These are phyloP conservation scores for Xiphydria camelus DNA, from an alignment of 2,888 invertebrate genomes.

Conservation along the genomic window DNA sequence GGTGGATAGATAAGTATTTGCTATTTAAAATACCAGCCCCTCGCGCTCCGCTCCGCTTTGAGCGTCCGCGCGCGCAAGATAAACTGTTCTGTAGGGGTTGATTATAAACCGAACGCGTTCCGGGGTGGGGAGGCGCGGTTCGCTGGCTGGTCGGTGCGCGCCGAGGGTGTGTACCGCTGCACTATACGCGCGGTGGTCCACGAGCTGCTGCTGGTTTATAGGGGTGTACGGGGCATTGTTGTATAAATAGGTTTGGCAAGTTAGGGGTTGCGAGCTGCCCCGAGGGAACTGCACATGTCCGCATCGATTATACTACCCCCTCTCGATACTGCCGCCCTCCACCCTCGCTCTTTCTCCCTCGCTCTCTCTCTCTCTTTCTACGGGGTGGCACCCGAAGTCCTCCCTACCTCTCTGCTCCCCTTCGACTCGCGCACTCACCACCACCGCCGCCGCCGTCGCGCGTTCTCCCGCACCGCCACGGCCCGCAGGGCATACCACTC, in stretches of 20 bases:
- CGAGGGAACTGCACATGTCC: slow-evolving; percentile 58
- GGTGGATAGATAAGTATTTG: slow-evolving; percentile 45
- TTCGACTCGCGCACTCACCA: neutral
- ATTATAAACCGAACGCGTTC: slow-evolving; percentile 47
- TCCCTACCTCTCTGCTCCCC: slow-evolving; percentile 7
- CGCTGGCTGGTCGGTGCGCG: slow-evolving; percentile 22
- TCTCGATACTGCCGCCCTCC: slow-evolving; percentile 17
- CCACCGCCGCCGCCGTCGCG: neutral
- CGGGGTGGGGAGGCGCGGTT: neutral
- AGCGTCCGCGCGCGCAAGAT: slow-evolving; percentile 40
- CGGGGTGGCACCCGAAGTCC: no score
- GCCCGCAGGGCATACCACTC: slow-evolving; percentile 46
- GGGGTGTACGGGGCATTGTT: slow-evolving; percentile 56
- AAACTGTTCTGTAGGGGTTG: slow-evolving; percentile 52
- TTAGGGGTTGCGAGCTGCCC: slow-evolving; percentile 56
- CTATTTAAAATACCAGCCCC: slow-evolving; percentile 54
- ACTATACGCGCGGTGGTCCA: slow-evolving; percentile 12
- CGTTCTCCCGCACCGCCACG: slow-evolving; percentile 25
- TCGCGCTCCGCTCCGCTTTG: slow-evolving; percentile 13
- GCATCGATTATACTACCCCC: slow-evolving; percentile 53
- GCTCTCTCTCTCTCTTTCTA: slow-evolving; percentile 4
- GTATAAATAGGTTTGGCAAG: slow-evolving; percentile 59
- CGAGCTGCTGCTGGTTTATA: slow-evolving; percentile 55
- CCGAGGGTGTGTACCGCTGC: slow-evolving; percentile 19
- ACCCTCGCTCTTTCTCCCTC: slow-evolving; percentile 21